Conservation (phyloP, 1,140 invertebrate species). For the Notospermus geniculatus region DNA sequence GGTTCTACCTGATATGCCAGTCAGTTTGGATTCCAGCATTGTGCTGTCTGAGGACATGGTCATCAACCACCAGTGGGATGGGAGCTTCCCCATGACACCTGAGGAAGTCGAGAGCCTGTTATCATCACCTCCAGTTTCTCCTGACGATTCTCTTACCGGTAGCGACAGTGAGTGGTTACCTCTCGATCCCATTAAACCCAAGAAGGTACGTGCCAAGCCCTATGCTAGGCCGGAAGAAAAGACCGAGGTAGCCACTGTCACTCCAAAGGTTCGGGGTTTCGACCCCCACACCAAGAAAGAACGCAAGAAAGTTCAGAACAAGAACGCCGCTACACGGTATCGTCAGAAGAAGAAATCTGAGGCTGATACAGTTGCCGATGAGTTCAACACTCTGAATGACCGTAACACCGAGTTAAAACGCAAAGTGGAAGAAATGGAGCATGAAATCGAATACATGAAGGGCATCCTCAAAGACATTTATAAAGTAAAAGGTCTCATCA, state of each 20-base stretch:
- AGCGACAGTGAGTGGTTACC: conserved; percentile 6
- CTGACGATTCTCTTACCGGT: not conserved
- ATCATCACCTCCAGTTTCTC: conserved; percentile 5
- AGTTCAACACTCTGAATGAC: conserved; percentile 70
- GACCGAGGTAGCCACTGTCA: not conserved
- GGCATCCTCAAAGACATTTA: conserved; percentile 78
- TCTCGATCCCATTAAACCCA: not conserved
- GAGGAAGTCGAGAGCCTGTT: conserved; percentile 16
- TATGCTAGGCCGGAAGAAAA: not conserved
- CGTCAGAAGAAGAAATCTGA: conserved; percentile 87
- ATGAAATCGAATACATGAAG: conserved; percentile 83
- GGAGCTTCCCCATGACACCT: conserved; percentile 4
- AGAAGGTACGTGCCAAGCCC: not conserved
- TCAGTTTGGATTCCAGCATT: conserved; percentile 7
- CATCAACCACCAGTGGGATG: not conserved
- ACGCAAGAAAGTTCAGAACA: conserved; percentile 91
- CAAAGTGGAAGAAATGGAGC: conserved; percentile 69
- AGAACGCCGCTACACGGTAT: conserved; percentile 91
- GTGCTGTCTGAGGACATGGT: conserved; percentile 4
- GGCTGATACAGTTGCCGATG: conserved; percentile 70
- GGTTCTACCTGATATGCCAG: not conserved
- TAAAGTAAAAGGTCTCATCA: conserved; percentile 31
- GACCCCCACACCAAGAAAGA: conserved; percentile 51
- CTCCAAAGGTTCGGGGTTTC: not conserved
- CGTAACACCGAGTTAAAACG: conserved; percentile 68